Percentiles rank a stretch among this genome's conserved stretches.
Conservation (phyloP, 1,140 invertebrate species). For the Streblospio benedicti region DNA sequence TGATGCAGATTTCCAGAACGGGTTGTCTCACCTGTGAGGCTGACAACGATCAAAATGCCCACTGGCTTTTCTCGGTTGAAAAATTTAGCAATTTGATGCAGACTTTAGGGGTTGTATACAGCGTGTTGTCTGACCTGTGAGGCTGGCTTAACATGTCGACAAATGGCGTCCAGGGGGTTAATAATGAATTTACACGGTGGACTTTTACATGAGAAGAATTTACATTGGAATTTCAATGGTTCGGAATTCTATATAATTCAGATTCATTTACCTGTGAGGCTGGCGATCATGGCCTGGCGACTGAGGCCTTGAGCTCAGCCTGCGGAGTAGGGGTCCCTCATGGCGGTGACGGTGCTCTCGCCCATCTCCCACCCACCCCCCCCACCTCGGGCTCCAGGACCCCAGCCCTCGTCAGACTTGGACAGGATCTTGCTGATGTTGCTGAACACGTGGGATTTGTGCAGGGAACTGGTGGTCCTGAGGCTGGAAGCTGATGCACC, state of each 20-base stretch:
- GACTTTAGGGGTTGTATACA: too few relatives aligned
- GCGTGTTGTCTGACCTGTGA: too few relatives aligned
- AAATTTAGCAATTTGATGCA: too few relatives aligned
- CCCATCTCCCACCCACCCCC: not conserved
- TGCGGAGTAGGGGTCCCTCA: slow-evolving; percentile 66
- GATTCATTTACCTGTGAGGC: slow-evolving; percentile 56
- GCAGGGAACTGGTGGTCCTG: slow-evolving; percentile 87
- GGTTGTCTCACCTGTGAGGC: too few relatives aligned
- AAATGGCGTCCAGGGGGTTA: too few relatives aligned
- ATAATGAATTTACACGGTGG: not conserved
- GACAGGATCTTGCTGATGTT: slow-evolving; percentile 94
- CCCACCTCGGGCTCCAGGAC: slow-evolving; percentile 11
- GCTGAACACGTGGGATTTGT: slow-evolving; percentile 84
- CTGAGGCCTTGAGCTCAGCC: slow-evolving; percentile 82
- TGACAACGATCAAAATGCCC: too few relatives aligned
- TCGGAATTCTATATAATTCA: not conserved
- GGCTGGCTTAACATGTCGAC: too few relatives aligned
- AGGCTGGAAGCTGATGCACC: slow-evolving; percentile 78
- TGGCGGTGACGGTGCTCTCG: slow-evolving; percentile 24
- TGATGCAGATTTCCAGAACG: too few relatives aligned
- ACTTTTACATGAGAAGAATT: not conserved
- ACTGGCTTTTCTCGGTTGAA: too few relatives aligned
- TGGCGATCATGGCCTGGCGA: slow-evolving; percentile 82
- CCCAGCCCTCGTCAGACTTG: slow-evolving; percentile 69
- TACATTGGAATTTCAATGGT: too few relatives aligned